These are phyloP conservation scores for Turritopsis rubra DNA, from an alignment of 30 jellyfish, hydroid and myxozoan genomes.

Conservation along the genomic window DNA sequence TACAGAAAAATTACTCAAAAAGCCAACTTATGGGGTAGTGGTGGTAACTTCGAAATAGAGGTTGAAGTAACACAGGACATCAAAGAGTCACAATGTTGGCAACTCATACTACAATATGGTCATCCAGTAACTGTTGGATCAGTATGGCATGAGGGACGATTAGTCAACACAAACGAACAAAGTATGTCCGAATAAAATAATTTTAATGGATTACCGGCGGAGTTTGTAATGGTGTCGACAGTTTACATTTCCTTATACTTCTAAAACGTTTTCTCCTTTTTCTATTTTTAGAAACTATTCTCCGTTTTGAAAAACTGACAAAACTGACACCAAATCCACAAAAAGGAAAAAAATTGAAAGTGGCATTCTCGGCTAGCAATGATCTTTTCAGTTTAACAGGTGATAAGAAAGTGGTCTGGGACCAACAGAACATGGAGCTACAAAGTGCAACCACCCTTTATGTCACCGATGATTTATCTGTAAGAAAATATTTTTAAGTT, in stretches of 20 bases:
- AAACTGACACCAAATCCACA: background rate
- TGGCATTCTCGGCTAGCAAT: background rate
- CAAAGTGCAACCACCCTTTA: background rate
- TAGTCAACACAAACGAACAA: background rate
- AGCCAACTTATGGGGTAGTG: background rate
- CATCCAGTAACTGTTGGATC: background rate
- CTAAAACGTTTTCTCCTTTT: too few species aligned
- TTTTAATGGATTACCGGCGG: too few species aligned
- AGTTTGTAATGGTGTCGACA: too few species aligned
- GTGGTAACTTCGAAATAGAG: background rate
- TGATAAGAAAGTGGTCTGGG: background rate
- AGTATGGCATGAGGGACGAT: background rate
- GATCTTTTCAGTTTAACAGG: background rate
- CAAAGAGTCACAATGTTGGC: conserved; percentile 15
- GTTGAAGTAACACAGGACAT: background rate
- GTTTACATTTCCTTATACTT: too few species aligned
- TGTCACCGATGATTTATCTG: background rate
- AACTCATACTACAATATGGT: conserved; percentile 5
- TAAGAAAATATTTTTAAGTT: background rate
- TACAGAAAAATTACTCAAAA: conserved; percentile 1
- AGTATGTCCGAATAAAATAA: background rate
- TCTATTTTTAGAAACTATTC: background rate
- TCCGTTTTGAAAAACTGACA: background rate
- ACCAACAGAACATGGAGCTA: background rate
- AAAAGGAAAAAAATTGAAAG: background rate